These are phyloP conservation scores for Timema podura DNA, from an alignment of 2,888 invertebrate genomes.

Conservation along the genomic window DNA sequence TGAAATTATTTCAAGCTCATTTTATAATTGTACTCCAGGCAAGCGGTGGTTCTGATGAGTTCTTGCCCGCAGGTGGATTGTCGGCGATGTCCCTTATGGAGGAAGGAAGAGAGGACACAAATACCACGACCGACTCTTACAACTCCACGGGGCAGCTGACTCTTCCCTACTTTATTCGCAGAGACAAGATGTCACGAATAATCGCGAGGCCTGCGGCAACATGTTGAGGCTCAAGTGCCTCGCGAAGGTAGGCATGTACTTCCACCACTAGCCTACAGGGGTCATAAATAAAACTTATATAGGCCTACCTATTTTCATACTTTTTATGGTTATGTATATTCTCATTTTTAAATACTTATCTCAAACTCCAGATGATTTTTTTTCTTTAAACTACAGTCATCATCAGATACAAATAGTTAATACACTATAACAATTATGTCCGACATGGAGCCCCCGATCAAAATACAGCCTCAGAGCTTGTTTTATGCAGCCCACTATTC, in stretches of 20 bases:
- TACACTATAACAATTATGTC: too few species aligned
- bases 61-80: slow-evolving; percentile 41
- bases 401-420: too few species aligned
- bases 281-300: too few species aligned
- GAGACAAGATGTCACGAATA: slow-evolving; percentile 47
- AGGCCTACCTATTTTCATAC: too few species aligned
- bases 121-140: slow-evolving; percentile 38
- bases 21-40: slow-evolving; percentile 9
- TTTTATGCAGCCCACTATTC: too few species aligned
- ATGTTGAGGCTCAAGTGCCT: slow-evolving; percentile 68
- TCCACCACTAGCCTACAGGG: too few species aligned
- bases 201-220: slow-evolving; percentile 70
- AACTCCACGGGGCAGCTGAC: slow-evolving; percentile 47
- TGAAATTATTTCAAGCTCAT: slow-evolving; percentile 14
- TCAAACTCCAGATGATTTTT: too few species aligned
- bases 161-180: slow-evolving; percentile 47
- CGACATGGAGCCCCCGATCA: too few species aligned
- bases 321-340: too few species aligned
- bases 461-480: too few species aligned
- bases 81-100: slow-evolving; percentile 11
- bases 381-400: too few species aligned
- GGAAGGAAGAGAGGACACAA: slow-evolving; percentile 1
- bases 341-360: too few species aligned
- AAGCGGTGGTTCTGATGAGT: slow-evolving; percentile 17
- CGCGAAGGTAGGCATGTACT: slow-evolving; percentile 50